Base-by-base conservation (phyloP, 2,797 vertebrate genomes). In the Pipistrellus pipistrellus region DNA sequence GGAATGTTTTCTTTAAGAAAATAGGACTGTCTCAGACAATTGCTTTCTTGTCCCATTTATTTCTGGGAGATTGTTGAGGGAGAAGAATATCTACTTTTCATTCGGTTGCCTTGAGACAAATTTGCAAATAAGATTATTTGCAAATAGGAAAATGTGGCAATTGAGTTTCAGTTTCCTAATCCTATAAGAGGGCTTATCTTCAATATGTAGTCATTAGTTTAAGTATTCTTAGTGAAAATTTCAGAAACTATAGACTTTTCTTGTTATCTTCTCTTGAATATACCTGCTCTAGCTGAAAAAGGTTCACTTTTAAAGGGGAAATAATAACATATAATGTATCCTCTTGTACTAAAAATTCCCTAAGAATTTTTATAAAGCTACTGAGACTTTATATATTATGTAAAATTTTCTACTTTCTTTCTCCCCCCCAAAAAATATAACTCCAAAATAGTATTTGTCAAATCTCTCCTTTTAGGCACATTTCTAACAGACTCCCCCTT, bases 121-220 rank as follows among this genome's bases (percentile, higher is more conserved):
- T 96, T 95, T 96, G 62, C 55, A 93, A 95, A 91, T 88, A 96
- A 87, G 68, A 91, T 90, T 96, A 94, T 96, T 94, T 95, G 87
- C 84, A 92, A 95, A 93, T 96, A 94, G 38, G 35, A 92, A 94
- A 95, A 89, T 68, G 66, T 85, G 69, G 44, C 81, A 44, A 76
- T 96, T 95, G 95, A 71, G 57, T 92, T 95, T 93, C 92, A 91
- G 77, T 48, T 95, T 94, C 75, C 59, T 88, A 87, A 91, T 95
- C 59, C 86, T 94, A 15, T 35, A 72, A 86, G 89, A 35, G 57
- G 25, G 4, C 20, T 95, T 96, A 91, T 88, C 35, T 85, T 95
- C 75, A 94, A 90, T 84, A 96, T 51, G 92, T 95, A 88, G 84
- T 85, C 72, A 88, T 76, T 91, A 59, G 66, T 95, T 95, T 96